Base-by-base conservation (phyloP, 30 jellyfish, hydroid and myxozoan genomes). In the Aurelia coerulea region DNA sequence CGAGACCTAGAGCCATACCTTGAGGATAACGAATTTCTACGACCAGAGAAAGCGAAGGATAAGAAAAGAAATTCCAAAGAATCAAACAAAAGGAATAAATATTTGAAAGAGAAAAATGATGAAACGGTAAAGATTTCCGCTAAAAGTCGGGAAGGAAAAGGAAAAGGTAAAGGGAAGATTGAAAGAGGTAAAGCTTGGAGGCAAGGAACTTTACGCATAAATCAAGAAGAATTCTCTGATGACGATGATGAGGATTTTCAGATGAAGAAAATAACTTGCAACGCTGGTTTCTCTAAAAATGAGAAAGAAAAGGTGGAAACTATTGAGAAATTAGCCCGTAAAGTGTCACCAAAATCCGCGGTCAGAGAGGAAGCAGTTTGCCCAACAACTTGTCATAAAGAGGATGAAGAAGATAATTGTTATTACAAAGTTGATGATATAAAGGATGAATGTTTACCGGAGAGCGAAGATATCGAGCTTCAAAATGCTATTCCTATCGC, bases 161-260 rank as follows among this genome's bases (percentile, higher is more conserved):
- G 17, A 41, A 69, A 62, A 35, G 29, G 68, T 50, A 74, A 78
- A 23, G 54, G 68, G 92, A 88, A 62, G 65, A 41, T 46, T 18
- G 89, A 78, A 16, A 60, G 64, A 15, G 89, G 68, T 11, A 76
- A 76, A 65, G 74, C 79, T 17, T 76, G 95, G 89, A 78, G 95
- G n/a, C 72, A 29, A 68, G 63, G 90, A 10, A 86, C 71, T 11
- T 10, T 86, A 10, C 49, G 14, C 35, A 53, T 31, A n/a, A 59
- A 67, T 17, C 50, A 50, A 5, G 46, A 7, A 6, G 83, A 85
- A 3, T 58, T 53, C 11, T 6, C 66, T 33, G 86, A 68, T 9
- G 80, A 76, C 68, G 95, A 75, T 35, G 84, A 62, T 81, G 49
- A 46, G 12, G 78, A 18, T 50, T n/a, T 15, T 59, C 71, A 23